Percentiles rank a stretch among this genome's conserved stretches.
Conservation (phyloP, 2,888 invertebrate species). For the Homarus gammarus region DNA sequence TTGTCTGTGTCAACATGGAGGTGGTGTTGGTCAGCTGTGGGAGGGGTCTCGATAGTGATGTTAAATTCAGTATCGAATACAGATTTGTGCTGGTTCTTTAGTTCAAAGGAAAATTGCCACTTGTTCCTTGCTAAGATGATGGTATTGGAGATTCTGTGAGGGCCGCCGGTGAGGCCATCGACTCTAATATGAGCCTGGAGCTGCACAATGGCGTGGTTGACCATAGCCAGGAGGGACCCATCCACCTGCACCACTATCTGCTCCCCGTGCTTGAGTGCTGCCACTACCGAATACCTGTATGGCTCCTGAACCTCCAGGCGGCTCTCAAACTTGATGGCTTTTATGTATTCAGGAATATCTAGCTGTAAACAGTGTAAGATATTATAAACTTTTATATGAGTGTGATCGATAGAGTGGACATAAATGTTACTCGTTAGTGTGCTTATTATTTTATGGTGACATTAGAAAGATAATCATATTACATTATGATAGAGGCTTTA, state of each 20-base stretch:
- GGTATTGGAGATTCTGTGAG: constrained; percentile 3
- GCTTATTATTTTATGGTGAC: too few relatives aligned
- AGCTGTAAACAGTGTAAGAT: constrained; percentile 28
- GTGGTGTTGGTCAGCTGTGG: background rate
- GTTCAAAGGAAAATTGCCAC: constrained; percentile 9
- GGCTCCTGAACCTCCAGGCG: background rate
- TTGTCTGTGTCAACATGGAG: constrained; percentile 6
- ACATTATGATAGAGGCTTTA: too few relatives aligned
- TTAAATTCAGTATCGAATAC: background rate
- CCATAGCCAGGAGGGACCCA: constrained; percentile 21
- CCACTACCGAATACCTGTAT: background rate
- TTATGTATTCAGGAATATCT: constrained; percentile 15
- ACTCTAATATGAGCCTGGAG: constrained; percentile 24
- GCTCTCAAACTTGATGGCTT: constrained; percentile 39
- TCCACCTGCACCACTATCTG: constrained; percentile 1
- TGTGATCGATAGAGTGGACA: too few relatives aligned
- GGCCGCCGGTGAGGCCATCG: background rate
- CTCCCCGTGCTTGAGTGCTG: background rate
- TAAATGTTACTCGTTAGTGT: too few relatives aligned
- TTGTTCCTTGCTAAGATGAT: constrained; percentile 17
- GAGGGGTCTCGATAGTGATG: background rate
- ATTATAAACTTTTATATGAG: too few relatives aligned
- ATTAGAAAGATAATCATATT: too few relatives aligned
- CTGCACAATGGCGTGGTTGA: background rate
- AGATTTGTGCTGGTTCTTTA: constrained; percentile 23